Evolutionary conservation across 2,113 vertebrate species (phyloP).

Genomic region (Laterallus jamaicensis): DNA sequence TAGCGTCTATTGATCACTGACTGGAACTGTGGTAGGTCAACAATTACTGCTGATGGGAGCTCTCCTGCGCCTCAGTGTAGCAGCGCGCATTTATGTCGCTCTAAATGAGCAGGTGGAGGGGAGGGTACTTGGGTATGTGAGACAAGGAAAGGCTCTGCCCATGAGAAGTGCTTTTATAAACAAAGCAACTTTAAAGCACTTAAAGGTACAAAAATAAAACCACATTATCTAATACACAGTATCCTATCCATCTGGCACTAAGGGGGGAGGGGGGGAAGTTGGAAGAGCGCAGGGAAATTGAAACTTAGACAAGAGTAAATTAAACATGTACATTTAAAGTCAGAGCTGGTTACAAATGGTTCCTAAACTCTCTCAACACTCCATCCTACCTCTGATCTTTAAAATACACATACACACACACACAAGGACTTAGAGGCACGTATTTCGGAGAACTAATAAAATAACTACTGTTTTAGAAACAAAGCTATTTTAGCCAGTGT

Average conservation of each 20-base stretch:
- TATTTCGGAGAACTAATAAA: neutral
- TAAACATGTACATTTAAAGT: neutral
- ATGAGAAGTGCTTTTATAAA: neutral
- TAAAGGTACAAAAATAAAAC: neutral
- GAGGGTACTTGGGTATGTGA: neutral
- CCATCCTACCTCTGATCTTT: neutral
- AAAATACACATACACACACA: neutral
- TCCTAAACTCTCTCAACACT: neutral
- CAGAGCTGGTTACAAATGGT: neutral
- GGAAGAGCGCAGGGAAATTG: neutral
- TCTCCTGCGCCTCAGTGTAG: neutral
- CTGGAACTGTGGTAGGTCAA: constrained; percentile 40
- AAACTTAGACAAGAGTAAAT: neutral
- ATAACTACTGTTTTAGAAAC: neutral
- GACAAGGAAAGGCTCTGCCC: neutral
- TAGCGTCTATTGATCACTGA: constrained; percentile 40
- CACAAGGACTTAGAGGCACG: neutral
- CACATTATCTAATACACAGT: neutral
- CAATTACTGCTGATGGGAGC: constrained; percentile 16
- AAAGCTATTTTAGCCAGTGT: neutral
- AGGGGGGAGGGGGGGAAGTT: no score
- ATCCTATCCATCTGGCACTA: neutral
- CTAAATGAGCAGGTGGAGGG: constrained; percentile 21
- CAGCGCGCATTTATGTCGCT: neutral
- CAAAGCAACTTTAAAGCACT: neutral